Base-by-base conservation (phyloP, 2,888 invertebrate genomes). In the Oscheius sp. region DNA sequence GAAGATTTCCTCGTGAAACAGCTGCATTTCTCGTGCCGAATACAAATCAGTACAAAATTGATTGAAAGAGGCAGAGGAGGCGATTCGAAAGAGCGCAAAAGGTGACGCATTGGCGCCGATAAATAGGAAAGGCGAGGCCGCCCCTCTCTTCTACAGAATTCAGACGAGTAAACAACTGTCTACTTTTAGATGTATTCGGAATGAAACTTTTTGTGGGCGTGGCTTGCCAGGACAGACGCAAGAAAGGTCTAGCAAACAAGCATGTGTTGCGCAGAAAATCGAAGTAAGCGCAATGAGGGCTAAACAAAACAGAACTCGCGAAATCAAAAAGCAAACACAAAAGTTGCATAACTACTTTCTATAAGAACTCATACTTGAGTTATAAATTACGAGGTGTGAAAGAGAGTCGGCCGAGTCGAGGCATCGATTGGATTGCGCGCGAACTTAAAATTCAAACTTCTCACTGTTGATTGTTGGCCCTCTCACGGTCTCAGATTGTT, bases 81-180 rank as follows among this genome's bases (percentile, higher is more conserved):
- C 37, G 17, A 37, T 57, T 37, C 17, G 37, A 57, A 57, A 57
- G 37, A 25, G 10, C 29, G 20, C 5, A 10, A 25, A 20, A 17
- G 34, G n/a, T 57, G 57, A 57, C 57, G 37, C 57, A 57, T 57
- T 20, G 57, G 57, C 57, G 57, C 37, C 57, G 57, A 17, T 37
- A 33, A 17, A 37, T 27, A 57, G 17, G 23, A 17, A n/a, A 57
- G 20, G 37, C 17, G 57, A 34, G 34, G 23, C 37, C 57, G 52
- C 52, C 29, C 27, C n/a, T 52, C 29, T n/a, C 17, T 15, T n/a
- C 42, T 42, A 42, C 42, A 52, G 10, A 27, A 52, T 52, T 52
- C 17, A n/a, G n/a, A 17, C 52, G 25, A 5, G 52, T 52, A 52
- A 52, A 52, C 52, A 52, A 27, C 29, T n/a, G 29, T 52, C 29